Percentiles rank a stretch among this genome's conserved stretches.
phyloP scores from a whole-genome alignment of 1,140 invertebrate species.

The Venturia canescens region DNA sequence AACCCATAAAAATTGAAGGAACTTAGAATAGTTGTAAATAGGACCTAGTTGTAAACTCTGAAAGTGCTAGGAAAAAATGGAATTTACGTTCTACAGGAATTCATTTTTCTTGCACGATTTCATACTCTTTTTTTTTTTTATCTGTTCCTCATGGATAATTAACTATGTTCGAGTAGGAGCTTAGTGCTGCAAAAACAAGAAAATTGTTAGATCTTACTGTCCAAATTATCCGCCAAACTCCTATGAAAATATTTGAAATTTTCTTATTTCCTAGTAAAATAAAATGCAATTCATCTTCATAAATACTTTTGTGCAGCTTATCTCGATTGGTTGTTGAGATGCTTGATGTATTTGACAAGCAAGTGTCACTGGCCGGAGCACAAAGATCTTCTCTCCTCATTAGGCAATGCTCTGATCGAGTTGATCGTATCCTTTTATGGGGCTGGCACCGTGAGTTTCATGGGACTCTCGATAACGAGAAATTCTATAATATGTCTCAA shows the following conservation, averaged over 20 bases:
- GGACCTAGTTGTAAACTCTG: too few species aligned
- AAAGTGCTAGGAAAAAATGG: too few species aligned
- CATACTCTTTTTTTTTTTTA: too few species aligned
- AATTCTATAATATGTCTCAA: constrained; percentile 78
- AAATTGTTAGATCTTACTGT: too few species aligned
- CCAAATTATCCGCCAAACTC: too few species aligned
- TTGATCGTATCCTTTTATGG: constrained; percentile 77
- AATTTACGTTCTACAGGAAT: too few species aligned
- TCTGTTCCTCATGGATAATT: too few species aligned
- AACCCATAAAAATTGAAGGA: too few species aligned
- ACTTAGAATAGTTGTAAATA: too few species aligned
- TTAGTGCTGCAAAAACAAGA: too few species aligned
- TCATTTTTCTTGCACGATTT: too few species aligned
- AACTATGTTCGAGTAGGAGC: not conserved
- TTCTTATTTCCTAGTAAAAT: not conserved
- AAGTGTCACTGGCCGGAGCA: constrained; percentile 73
- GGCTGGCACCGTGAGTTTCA: constrained; percentile 75
- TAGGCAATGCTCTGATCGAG: constrained; percentile 73
- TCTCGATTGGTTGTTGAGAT: constrained; percentile 76
- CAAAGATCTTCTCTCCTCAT: constrained; percentile 63
- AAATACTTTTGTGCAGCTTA: constrained; percentile 67
- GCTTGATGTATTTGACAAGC: constrained; percentile 76
- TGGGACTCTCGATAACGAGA: constrained; percentile 78
- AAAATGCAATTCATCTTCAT: not conserved
- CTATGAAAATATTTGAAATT: not conserved